Evolutionary conservation across 2,797 vertebrate genomes (phyloP).

Genomic region (Labroides dimidiatus): DNA sequence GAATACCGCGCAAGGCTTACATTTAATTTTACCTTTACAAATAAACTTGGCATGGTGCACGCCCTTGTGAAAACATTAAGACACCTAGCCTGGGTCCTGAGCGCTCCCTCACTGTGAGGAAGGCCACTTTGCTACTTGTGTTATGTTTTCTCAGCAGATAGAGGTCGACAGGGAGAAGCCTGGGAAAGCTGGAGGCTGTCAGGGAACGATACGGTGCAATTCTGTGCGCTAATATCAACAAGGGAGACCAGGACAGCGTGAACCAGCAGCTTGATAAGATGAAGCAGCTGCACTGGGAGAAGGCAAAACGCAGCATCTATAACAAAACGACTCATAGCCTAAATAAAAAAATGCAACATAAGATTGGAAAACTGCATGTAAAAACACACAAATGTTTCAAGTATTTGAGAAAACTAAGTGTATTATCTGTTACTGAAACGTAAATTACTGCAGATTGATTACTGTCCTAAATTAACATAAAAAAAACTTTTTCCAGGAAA

Average conservation of each 20-base stretch:
- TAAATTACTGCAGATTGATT: neutral
- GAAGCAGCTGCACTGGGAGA: constrained; percentile 34
- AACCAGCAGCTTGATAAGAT: constrained; percentile 57
- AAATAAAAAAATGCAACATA: neutral
- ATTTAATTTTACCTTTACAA: constrained; percentile 40
- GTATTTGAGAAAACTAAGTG: neutral
- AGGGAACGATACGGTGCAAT: constrained; percentile 28
- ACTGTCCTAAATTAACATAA: neutral
- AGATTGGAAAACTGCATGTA: no score
- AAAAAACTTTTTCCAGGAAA: constrained; percentile 1
- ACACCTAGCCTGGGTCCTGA: constrained; percentile 18
- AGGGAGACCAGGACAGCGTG: constrained; percentile 35
- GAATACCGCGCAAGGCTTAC: constrained; percentile 17
- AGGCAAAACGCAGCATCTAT: neutral
- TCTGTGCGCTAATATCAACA: constrained; percentile 59
- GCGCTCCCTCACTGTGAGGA: constrained; percentile 35
- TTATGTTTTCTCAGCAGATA: constrained; percentile 53
- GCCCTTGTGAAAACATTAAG: constrained; percentile 43
- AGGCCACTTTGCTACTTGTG: neutral
- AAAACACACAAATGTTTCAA: no score
- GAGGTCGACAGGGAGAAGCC: constrained; percentile 54
- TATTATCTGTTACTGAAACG: neutral
- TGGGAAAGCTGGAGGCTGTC: constrained; percentile 65
- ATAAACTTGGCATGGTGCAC: constrained; percentile 38
- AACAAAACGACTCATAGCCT: neutral